These are phyloP conservation scores for Lepidurus arcticus DNA, from an alignment of 1,140 invertebrate species.

Conservation along the genomic window DNA sequence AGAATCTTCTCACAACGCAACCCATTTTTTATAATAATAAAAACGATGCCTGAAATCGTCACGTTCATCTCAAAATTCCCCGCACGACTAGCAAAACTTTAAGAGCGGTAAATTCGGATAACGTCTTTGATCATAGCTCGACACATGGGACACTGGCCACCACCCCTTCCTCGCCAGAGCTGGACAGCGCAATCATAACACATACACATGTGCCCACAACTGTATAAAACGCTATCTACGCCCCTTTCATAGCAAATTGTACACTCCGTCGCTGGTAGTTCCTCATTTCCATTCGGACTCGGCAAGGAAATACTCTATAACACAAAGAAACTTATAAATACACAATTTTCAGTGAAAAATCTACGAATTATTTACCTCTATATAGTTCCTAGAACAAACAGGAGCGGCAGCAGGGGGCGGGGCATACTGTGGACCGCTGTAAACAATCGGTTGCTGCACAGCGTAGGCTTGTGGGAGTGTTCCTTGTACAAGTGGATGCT, in stretches of 20 bases:
- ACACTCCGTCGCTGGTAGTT: slow-evolving; percentile 58
- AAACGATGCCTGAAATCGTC: background rate
- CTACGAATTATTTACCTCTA: background rate
- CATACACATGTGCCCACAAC: slow-evolving; percentile 98
- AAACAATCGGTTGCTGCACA: background rate
- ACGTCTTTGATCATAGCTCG: slow-evolving; percentile 87
- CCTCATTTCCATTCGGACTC: slow-evolving; percentile 19
- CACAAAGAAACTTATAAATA: background rate
- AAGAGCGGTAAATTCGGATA: slow-evolving; percentile 88
- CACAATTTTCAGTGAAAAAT: background rate
- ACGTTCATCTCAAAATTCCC: background rate
- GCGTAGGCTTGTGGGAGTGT: background rate
- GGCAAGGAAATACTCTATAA: slow-evolving; percentile 19
- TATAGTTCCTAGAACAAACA: background rate
- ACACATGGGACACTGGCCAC: slow-evolving; percentile 75
- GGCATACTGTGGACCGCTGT: background rate
- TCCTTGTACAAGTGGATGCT: background rate
- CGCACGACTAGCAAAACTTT: slow-evolving; percentile 42
- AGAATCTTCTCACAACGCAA: background rate
- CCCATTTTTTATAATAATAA: background rate
- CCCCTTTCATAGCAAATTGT: slow-evolving; percentile 89
- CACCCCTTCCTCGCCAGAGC: slow-evolving; percentile 66
- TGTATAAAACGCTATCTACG: slow-evolving; percentile 89
- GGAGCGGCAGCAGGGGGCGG: background rate
- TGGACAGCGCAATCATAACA: slow-evolving; percentile 92